Evolutionary conservation across 2,113 vertebrate species (phyloP).

Genomic region (Ophthalmolycus amberensis): DNA sequence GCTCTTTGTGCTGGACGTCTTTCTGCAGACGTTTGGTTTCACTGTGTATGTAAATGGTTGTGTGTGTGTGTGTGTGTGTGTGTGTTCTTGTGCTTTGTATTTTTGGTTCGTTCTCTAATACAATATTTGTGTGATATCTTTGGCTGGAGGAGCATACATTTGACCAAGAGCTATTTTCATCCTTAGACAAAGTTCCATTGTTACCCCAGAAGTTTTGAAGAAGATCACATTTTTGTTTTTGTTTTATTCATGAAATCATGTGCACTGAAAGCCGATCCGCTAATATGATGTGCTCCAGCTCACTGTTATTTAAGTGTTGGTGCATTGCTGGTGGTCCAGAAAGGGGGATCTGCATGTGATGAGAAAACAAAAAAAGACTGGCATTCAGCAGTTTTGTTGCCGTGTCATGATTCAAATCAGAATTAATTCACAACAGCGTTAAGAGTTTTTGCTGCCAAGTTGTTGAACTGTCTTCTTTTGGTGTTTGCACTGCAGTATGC

Average conservation of each 20-base stretch:
- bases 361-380: conserved; percentile 24
- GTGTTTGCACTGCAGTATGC: conserved; percentile 48
- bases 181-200: conserved; percentile 24
- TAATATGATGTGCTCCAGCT: conserved; percentile 12
- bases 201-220: conserved; percentile 25
- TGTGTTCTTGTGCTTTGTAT: neutral
- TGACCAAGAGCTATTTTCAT: conserved; percentile 20
- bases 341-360: conserved; percentile 15
- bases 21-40: conserved; percentile 38
- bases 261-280: conserved; percentile 16
- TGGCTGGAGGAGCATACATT: neutral
- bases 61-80: neutral
- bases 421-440: conserved; percentile 27
- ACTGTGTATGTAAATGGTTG: conserved; percentile 12
- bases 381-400: conserved; percentile 29
- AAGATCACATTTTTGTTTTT: conserved; percentile 12
- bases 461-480: conserved; percentile 51
- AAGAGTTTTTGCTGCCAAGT: conserved; percentile 23
- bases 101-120: neutral
- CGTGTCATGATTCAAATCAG: conserved; percentile 41
- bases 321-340: conserved; percentile 40
- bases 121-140: conserved; percentile 5
- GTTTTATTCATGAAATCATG: conserved; percentile 29
- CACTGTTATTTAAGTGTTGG: conserved; percentile 3
- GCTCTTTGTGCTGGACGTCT: conserved; percentile 28